Base-by-base conservation (phyloP, 2,113 vertebrate species). In the Malurus cyaneus region DNA sequence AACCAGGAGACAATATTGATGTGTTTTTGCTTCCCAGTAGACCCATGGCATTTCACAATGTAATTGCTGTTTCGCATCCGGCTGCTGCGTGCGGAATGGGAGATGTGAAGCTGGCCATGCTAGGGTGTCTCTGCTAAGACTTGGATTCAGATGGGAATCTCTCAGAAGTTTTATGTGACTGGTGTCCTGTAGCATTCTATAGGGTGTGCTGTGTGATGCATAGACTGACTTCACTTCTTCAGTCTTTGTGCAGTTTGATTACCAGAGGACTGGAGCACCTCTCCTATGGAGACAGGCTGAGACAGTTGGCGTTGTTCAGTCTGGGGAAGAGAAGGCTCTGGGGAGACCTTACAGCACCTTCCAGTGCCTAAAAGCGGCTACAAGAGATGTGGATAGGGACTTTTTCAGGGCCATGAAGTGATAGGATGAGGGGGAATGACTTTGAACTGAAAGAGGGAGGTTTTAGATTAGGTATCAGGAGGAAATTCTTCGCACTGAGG, bases 1-100 rank as follows among this genome's bases (percentile, higher is more conserved):
- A 74, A 90, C 72, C 92, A 80, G 69, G 81, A 92, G 92, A 74
- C 80, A 84, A 56, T 60, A 81, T 88, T 83, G 85, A 78, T 15
- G 5, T 94, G 49, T 56, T 70, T 80, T 80, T 31, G 42, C 76
- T 86, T 44, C 80, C 49, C 41, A 11, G 65, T 32, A 77, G 88
- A 59, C 28, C 72, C 71, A 21, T 4, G 25, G 12, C 50, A 66
- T 95, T 96, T 96, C 82, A 47, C 86, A 95, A 80, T 39, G 32
- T 57, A 66, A 77, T 80, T 66, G 83, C 4, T 93, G 66, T 83
- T 93, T 83, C 7, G 0, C 23, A 50, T 53, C 50, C 0, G 3
- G 28, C 52, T 12, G 19, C 56, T 5, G 23, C 66, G 73, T 1
- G 4, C 0, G 4, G 71, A 50, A 44, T 21, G 36, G 49, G 34